Conservation (phyloP, 2,888 invertebrate genomes). For the Drosophila peninsularis region DNA sequence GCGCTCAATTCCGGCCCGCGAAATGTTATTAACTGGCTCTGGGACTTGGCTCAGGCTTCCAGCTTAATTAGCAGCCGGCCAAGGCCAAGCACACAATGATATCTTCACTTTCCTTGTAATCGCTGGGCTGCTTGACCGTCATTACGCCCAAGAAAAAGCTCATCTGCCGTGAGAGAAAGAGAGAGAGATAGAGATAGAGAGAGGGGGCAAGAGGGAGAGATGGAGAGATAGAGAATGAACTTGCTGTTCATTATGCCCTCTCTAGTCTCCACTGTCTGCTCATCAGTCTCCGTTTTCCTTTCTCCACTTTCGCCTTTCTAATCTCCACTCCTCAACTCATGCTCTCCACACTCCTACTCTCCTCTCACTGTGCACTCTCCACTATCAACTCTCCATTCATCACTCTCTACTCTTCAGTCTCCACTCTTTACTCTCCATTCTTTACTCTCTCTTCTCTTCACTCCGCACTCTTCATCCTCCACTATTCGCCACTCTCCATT, state of each 20-base stretch:
- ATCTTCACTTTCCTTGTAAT: slow-evolving; percentile 31
- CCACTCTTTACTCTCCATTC: background rate
- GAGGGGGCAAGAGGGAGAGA: background rate
- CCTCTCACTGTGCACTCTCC: no score
- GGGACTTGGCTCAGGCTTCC: slow-evolving; percentile 29
- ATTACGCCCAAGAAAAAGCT: slow-evolving; percentile 11
- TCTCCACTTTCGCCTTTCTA: background rate
- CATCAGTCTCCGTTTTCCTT: no score
- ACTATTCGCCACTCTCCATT: no score
- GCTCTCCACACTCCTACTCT: background rate
- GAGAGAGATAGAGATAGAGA: background rate
- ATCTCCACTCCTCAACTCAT: background rate
- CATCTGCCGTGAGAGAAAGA: background rate
- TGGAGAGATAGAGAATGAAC: background rate
- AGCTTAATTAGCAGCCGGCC: slow-evolving; percentile 57
- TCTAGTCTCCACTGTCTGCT: background rate
- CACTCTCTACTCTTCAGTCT: background rate
- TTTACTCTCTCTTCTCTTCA: background rate
- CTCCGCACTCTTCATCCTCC: background rate
- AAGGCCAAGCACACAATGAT: slow-evolving; percentile 22
- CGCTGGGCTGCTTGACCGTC: slow-evolving; percentile 18
- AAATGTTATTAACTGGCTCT: slow-evolving; percentile 52
- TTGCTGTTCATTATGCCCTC: background rate
- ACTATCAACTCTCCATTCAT: background rate
- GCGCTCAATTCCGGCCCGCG: slow-evolving; percentile 17